Evolutionary conservation across 2,797 vertebrate species (phyloP).

Genomic region (Catharus ustulatus): DNA sequence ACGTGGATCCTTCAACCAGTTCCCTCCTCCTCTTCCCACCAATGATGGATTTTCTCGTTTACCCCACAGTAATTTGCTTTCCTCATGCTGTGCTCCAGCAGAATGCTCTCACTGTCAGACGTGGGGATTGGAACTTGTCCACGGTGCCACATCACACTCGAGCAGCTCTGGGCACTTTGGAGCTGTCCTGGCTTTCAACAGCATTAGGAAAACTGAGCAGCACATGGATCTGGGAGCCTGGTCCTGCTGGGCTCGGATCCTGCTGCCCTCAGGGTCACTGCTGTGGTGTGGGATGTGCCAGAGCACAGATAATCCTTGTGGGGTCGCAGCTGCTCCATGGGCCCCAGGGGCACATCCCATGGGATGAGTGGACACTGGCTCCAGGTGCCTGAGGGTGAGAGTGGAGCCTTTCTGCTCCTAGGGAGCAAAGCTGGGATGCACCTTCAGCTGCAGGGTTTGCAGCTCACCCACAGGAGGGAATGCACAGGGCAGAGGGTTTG

Average conservation of each 20-base stretch:
- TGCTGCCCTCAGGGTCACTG: fast-evolving
- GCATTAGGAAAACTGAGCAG: background rate
- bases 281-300: fast-evolving
- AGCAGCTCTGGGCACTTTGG: background rate
- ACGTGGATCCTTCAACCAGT: slow-evolving; percentile 12
- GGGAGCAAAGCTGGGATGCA: background rate
- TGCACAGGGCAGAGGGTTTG: background rate
- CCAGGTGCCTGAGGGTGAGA: fast-evolving
- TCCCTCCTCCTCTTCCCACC: background rate
- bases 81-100: background rate
- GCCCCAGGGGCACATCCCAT: fast-evolving
- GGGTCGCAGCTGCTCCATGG: background rate
- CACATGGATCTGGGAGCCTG: fast-evolving
- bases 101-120: background rate
- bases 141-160: fast-evolving
- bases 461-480: background rate
- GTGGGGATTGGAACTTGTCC: background rate
- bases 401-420: background rate
- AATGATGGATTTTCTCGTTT: slow-evolving; percentile 39
- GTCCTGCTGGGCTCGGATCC: fast-evolving
- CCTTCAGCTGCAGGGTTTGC: background rate
- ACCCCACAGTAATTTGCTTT: slow-evolving; percentile 32
- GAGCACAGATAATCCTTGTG: background rate
- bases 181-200: background rate
- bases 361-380: fast-evolving